Evolutionary conservation across 2,113 vertebrate genomes (phyloP).

Genomic region (Stegostoma tigrinum): DNA sequence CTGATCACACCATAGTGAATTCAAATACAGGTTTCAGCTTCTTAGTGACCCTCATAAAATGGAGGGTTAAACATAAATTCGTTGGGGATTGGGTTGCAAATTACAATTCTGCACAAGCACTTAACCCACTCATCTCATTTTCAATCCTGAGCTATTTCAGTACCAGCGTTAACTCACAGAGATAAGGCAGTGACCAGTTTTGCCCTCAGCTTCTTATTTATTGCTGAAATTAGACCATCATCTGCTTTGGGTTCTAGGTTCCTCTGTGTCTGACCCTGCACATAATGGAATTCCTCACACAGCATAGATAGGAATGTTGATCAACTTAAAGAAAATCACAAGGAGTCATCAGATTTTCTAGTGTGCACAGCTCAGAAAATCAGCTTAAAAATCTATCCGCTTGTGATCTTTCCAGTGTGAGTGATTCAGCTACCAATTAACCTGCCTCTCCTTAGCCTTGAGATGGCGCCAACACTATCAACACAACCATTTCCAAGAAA

Average conservation of each 20-base stretch:
- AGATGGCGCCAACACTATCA: neutral
- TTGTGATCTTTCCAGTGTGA: neutral
- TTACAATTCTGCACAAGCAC: neutral
- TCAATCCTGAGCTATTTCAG: neutral
- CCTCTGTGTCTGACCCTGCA: neutral
- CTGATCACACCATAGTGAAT: neutral
- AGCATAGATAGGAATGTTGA: neutral
- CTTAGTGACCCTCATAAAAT: neutral
- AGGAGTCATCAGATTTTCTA: neutral
- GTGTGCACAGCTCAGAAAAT: neutral
- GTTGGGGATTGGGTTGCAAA: neutral
- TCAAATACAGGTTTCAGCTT: neutral
- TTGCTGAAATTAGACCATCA: neutral
- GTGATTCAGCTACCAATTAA: neutral
- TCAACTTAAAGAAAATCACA: neutral
- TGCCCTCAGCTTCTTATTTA: neutral
- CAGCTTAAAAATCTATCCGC: neutral
- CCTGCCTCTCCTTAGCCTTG: neutral
- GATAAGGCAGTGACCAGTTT: neutral
- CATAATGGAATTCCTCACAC: neutral
- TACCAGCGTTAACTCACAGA: neutral
- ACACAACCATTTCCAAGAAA: neutral
- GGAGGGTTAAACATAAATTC: neutral
- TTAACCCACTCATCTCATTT: neutral
- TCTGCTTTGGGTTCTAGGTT: neutral